Evolutionary conservation across 2,888 invertebrate genomes (phyloP).

Genomic region (Dimorphilus gyrociliatus): DNA sequence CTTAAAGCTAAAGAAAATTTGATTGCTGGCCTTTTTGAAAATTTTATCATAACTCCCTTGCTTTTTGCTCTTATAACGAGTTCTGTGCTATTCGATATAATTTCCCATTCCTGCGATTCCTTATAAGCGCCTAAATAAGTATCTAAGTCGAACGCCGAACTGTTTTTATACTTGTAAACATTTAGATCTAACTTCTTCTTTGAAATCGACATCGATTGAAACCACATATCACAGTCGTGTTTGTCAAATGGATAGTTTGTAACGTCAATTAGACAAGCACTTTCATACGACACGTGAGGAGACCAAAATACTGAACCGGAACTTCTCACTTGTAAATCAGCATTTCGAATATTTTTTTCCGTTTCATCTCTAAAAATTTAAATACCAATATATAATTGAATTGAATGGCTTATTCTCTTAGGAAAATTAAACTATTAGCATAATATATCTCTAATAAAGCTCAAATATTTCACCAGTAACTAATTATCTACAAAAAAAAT

Average conservation of each 20-base stretch:
- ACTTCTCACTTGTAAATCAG: slow-evolving; percentile 7
- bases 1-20: slow-evolving; percentile 5
- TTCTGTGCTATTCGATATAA: slow-evolving; percentile 5
- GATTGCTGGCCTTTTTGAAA: slow-evolving; percentile 5
- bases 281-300: slow-evolving; percentile 6
- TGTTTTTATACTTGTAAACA: background rate
- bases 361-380: too few relatives aligned
- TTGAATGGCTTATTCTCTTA: too few relatives aligned
- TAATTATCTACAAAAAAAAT: too few relatives aligned
- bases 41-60: slow-evolving; percentile 6
- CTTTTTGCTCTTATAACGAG: slow-evolving; percentile 4
- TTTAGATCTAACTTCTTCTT: background rate
- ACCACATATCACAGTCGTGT: slow-evolving; percentile 8
- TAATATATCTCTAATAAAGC: too few relatives aligned
- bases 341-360: too few relatives aligned
- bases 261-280: slow-evolving; percentile 8
- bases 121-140: slow-evolving; percentile 6
- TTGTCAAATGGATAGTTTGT: slow-evolving; percentile 9
- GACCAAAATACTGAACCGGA: slow-evolving; percentile 7
- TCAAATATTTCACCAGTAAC: too few relatives aligned
- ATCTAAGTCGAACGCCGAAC: slow-evolving; percentile 5
- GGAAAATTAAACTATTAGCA: too few relatives aligned
- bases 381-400: too few relatives aligned
- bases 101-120: slow-evolving; percentile 8
- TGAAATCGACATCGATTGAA: slow-evolving; percentile 5